Evolutionary conservation across 2,113 vertebrate genomes (phyloP).

Genomic region (Rhineura floridana): DNA sequence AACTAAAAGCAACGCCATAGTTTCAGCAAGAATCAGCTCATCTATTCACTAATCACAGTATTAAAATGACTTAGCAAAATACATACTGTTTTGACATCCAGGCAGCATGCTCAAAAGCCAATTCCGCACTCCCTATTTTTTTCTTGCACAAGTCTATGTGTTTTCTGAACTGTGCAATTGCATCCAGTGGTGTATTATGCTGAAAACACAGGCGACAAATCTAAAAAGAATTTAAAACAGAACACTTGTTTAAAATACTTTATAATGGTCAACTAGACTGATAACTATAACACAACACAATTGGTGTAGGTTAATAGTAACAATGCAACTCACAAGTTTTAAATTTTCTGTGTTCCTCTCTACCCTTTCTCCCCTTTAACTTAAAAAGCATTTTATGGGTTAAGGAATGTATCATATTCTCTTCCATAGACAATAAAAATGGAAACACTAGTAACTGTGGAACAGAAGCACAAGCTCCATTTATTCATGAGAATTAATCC

Average conservation of each 20-base stretch:
- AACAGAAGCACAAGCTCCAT: neutral
- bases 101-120: slow-evolving; percentile 94
- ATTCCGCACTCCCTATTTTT: slow-evolving; percentile 95
- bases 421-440: neutral
- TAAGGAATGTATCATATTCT: neutral
- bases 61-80: slow-evolving; percentile 17
- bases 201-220: slow-evolving; percentile 98
- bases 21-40: neutral
- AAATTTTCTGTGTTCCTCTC: neutral
- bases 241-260: slow-evolving; percentile 6
- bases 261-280: neutral
- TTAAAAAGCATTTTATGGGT: neutral
- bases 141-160: slow-evolving; percentile 98
- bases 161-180: slow-evolving; percentile 96
- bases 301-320: neutral
- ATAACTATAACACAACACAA: neutral
- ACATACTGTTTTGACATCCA: slow-evolving; percentile 99
- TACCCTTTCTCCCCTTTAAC: neutral
- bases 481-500: neutral
- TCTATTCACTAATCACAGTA: neutral
- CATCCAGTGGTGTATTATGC: slow-evolving; percentile 95
- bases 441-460: neutral
- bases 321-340: neutral
- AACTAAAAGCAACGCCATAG: neutral
- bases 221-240: slow-evolving; percentile 69